Percentiles rank a stretch among this genome's conserved stretches.
phyloP scores from a whole-genome alignment of 2,888 invertebrate species.

The Drosophila affinis region DNA sequence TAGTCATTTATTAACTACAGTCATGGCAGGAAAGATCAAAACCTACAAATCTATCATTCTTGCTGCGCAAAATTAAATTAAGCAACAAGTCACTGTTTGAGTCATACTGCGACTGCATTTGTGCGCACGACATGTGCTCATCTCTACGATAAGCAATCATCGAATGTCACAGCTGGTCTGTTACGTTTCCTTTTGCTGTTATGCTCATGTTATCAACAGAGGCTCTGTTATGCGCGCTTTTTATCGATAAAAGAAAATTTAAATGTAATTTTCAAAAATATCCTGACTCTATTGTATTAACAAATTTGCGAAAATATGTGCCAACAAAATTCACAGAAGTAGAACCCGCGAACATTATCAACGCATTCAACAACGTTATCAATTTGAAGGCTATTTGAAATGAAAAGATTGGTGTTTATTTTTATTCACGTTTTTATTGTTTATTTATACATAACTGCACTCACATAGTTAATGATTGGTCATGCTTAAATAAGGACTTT shows the following conservation, averaged over 20 bases:
- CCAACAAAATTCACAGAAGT: too few species aligned
- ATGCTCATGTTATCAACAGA: background rate
- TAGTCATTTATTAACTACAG: too few species aligned
- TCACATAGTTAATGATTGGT: slow-evolving; percentile 46
- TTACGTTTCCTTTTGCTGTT: background rate
- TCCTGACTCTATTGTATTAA: too few species aligned
- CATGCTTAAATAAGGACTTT: slow-evolving; percentile 56
- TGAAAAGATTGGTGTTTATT: slow-evolving; percentile 7
- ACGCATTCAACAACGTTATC: too few species aligned
- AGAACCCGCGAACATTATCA: too few species aligned
- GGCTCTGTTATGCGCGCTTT: background rate
- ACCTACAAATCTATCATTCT: too few species aligned
- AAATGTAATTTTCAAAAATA: background rate
- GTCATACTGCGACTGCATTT: background rate
- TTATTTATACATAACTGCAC: slow-evolving; percentile 56
- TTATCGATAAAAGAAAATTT: background rate
- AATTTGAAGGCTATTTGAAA: background rate
- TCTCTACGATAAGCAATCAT: background rate
- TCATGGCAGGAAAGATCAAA: too few species aligned
- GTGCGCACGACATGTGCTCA: background rate
- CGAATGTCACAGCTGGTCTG: background rate
- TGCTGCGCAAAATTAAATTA: too few species aligned
- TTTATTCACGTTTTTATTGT: slow-evolving; percentile 61
- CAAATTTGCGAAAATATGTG: too few species aligned
- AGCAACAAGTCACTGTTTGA: background rate